Base-by-base conservation (phyloP, 2,888 invertebrate species). In the Andrena haemorrhoa region DNA sequence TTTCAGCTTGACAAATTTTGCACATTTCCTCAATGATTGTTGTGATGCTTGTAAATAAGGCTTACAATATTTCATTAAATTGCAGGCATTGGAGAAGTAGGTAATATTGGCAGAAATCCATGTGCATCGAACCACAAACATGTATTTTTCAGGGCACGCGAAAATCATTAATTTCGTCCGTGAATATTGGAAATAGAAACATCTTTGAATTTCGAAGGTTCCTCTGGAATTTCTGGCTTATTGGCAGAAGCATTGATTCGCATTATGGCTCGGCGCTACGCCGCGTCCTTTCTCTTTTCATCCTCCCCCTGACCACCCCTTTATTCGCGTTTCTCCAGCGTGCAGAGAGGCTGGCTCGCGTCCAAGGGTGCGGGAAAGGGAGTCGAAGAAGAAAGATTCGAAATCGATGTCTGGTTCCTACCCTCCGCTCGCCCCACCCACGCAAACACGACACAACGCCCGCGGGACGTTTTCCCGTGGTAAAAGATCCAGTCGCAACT, bases 171-270 rank as follows among this genome's bases (percentile, higher is more conserved):
- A 41, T 41, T 41, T 41, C 16, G 41, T 1, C 41, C 41, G 41
- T 41, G 41, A 16, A 41, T 41, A 41, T 41, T 41, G 41, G 41
- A 12, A 41, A 41, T 41, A 26, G 35, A 23, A 66, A 74, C 47
- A 23, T 10, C 23, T n/a, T 4, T 2, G 20, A 56, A 73, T 71
- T 79, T 60, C 53, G 51, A 53, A 79, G 74, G 58, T 79, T 79
- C 79, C 29, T 31, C n/a, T 23, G 41, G 64, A 26, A 74, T 64
- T 33, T 41, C 35, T 53, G 33, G n/a, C 35, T 79, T 82, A 82
- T 79, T 70, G 81, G 60, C 70, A 51, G 53, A 66, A 41, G 66
- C 81, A 82, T 82, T 71, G 81, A 79, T 82, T 79, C 70, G 79
- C 70, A 74, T 79, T 66, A 74, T 65, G 47, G 51, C 47, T 2